Conservation (phyloP, 2,888 invertebrate species). For the Carabus problematicus region DNA sequence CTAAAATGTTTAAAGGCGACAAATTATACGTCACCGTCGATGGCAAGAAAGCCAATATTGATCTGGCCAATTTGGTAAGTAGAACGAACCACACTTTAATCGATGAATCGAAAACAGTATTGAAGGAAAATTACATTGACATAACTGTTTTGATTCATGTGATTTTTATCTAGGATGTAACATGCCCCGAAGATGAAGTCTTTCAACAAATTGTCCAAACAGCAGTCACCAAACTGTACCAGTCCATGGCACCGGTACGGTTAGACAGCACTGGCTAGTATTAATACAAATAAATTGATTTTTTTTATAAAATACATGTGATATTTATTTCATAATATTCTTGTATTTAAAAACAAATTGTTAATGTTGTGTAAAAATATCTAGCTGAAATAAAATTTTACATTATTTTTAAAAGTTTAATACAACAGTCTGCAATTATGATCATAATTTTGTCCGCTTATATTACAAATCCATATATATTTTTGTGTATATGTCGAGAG, state of each 20-base stretch:
- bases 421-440: neutral
- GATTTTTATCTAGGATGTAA: constrained; percentile 70
- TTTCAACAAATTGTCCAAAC: constrained; percentile 86
- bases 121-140: neutral
- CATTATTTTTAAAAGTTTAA: neutral
- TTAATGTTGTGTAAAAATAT: constrained; percentile 1
- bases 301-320: constrained; percentile 1
- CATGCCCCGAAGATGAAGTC: constrained; percentile 80
- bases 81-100: no score
- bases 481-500: no score
- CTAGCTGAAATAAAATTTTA: neutral
- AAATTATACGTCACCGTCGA: constrained; percentile 85
- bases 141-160: constrained; percentile 5
- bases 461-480: no score
- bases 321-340: neutral
- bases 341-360: neutral
- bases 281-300: no score
- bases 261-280: constrained; percentile 2
- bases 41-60: constrained; percentile 84
- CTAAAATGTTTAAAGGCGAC: constrained; percentile 92
- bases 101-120: neutral
- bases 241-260: constrained; percentile 73
- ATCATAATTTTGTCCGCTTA: no score
- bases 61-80: constrained; percentile 77
- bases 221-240: constrained; percentile 83